Percentiles rank a stretch among this genome's conserved stretches.
Evolutionary conservation across 2,888 invertebrate genomes (phyloP).

Genomic region (Atrina japonica): DNA sequence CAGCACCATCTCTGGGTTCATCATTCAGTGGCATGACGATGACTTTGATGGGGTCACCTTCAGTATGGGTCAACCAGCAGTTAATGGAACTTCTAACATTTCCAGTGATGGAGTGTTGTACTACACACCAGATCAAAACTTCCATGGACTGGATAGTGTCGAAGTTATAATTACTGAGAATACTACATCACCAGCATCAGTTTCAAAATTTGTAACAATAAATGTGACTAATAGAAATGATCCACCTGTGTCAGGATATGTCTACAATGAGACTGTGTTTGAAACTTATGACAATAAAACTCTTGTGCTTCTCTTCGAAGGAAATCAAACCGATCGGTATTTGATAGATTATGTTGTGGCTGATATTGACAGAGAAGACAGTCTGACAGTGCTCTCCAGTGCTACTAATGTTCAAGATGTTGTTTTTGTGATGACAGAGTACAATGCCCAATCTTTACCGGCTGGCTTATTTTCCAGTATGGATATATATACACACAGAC

Average conservation of each 20-base stretch:
- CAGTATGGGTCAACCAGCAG: slow-evolving; percentile 35
- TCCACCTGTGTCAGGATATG: slow-evolving; percentile 31
- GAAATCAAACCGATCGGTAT: slow-evolving; percentile 18
- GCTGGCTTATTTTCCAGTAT: not conserved
- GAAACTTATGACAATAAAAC: slow-evolving; percentile 21
- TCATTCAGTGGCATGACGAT: slow-evolving; percentile 37
- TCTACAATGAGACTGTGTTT: slow-evolving; percentile 19
- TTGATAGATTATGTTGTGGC: slow-evolving; percentile 16
- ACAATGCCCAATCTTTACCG: not conserved
- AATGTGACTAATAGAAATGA: slow-evolving; percentile 24
- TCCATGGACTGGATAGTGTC: slow-evolving; percentile 38
- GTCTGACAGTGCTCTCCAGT: slow-evolving; percentile 15
- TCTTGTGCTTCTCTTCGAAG: slow-evolving; percentile 8
- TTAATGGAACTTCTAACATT: slow-evolving; percentile 37
- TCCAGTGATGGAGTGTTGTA: slow-evolving; percentile 38
- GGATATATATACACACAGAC: not conserved
- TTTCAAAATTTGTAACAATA: slow-evolving; percentile 5
- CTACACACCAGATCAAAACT: slow-evolving; percentile 47
- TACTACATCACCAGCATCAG: slow-evolving; percentile 6
- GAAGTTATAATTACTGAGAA: slow-evolving; percentile 19
- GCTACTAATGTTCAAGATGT: not conserved
- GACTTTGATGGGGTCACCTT: slow-evolving; percentile 51
- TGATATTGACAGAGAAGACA: slow-evolving; percentile 33
- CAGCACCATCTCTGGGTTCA: not conserved
- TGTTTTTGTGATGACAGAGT: not conserved